These are phyloP conservation scores for Caranx melampygus DNA, from an alignment of 2,113 vertebrate genomes.

Conservation along the genomic window DNA sequence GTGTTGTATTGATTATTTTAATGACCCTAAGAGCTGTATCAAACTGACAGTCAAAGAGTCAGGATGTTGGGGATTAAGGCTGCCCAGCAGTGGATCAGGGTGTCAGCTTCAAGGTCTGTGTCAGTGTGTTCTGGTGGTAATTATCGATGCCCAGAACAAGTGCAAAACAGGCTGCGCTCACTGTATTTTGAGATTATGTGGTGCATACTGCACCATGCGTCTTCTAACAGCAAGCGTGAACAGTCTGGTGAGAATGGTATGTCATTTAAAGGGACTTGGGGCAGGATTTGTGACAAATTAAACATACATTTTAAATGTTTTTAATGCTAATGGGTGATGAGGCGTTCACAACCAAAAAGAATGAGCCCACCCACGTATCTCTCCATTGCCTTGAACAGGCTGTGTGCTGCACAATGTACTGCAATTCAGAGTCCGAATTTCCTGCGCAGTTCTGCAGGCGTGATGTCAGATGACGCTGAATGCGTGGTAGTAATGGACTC, in stretches of 20 bases:
- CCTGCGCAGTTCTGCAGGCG: too few relatives aligned
- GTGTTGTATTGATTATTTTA: constrained; percentile 38
- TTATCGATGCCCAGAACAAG: background rate
- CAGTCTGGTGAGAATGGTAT: background rate
- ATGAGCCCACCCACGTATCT: too few relatives aligned
- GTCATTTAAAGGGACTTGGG: background rate
- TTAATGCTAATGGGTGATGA: too few relatives aligned
- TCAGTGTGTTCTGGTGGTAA: constrained; percentile 3
- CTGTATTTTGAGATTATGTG: background rate
- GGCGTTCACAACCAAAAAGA: too few relatives aligned
- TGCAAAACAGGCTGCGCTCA: background rate
- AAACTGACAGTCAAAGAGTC: background rate
- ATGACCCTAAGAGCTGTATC: background rate
- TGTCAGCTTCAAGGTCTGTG: constrained; percentile 8
- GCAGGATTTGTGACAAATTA: too few relatives aligned
- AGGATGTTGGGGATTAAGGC: constrained; percentile 3
- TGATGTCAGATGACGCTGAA: too few relatives aligned
- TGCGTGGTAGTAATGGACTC: too few relatives aligned
- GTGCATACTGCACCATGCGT: background rate
- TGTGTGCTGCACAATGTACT: too few relatives aligned
- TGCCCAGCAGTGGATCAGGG: constrained; percentile 45
- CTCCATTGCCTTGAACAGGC: too few relatives aligned
- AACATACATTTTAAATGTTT: too few relatives aligned
- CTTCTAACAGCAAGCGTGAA: background rate
- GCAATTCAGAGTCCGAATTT: too few relatives aligned